Base-by-base conservation (phyloP, 2,113 vertebrate species). In the Todiramphus saurophagus region DNA sequence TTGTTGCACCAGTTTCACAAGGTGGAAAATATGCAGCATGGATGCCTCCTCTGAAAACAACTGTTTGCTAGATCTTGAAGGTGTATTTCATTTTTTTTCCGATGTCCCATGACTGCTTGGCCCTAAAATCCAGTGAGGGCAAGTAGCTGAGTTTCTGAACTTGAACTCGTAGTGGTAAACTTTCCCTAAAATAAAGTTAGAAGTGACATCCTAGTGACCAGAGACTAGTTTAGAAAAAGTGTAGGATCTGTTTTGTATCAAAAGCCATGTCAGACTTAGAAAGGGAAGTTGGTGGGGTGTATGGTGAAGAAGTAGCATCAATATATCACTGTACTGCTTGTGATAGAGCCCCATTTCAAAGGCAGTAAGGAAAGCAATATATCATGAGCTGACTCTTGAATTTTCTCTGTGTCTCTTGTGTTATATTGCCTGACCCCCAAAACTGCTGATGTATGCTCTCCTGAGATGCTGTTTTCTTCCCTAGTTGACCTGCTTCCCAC, bases 341-440 rank as follows among this genome's bases (percentile, higher is more conserved):
- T 93, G 94, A 19, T 21, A 86, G 31, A 85, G 21, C 31, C 62
- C 43, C 66, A 4, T 72, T 87, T 92, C 19, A 13, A 44, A 87
- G 90, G 31, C 70, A 73, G 48, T 4, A 48, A 70, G 90, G 41
- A 91, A 75, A 89, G 89, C 64, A 84, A 89, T 92, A 68, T 39
- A 92, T 93, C 91, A 90, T 27, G 76, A 95, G 68, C 53, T 87
- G 95, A 94, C 89, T 90, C 74, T 10, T 85, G 92, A 82, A 87
- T 93, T 96, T 95, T 92, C 62, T 91, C 76, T 24, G 37, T 87
- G 78, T 90, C 85, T 95, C n/a, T 44, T 63, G 51, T 93, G 87
- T 94, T 95, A 90, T 90, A 95, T 70, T 94, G 92, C 51, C 90
- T 97, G 91, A 97, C 91, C 92, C 94, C 63, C 74, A 80, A 48